These are phyloP conservation scores for Aplidium turbinatum DNA, from an alignment of 23 tunicate genomes.

Conservation along the genomic window DNA sequence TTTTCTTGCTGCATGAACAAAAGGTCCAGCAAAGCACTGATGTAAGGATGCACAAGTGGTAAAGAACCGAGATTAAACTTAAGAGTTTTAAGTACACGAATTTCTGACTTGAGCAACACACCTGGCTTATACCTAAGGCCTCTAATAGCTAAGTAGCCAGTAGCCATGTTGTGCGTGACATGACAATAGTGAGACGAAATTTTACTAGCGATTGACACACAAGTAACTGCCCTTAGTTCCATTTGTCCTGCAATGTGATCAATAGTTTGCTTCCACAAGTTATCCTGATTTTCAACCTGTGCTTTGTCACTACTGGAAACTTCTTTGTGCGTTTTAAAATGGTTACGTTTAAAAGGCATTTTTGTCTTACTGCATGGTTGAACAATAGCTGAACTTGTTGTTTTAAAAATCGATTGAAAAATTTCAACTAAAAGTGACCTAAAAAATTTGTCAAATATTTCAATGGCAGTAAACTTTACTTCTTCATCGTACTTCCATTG, in stretches of 20 bases:
- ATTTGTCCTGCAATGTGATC: conserved; percentile 46
- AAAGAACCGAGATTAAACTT: conserved; percentile 26
- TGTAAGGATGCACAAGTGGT: conserved; percentile 22
- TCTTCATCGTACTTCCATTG: conserved; percentile 44
- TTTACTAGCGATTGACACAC: conserved; percentile 53
- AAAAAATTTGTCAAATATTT: conserved; percentile 36
- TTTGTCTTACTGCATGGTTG: not conserved
- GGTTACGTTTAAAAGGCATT: not conserved
- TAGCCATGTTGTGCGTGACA: conserved; percentile 29
- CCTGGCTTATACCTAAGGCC: conserved; percentile 27
- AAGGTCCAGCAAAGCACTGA: conserved; percentile 22
- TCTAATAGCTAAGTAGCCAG: conserved; percentile 5
- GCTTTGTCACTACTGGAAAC: not conserved
- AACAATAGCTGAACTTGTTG: not conserved
- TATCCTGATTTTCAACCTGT: not conserved
- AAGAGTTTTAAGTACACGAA: conserved; percentile 51
- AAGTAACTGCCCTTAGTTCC: conserved; percentile 50
- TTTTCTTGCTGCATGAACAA: not conserved
- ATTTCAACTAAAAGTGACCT: not conserved
- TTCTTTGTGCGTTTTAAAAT: not conserved
- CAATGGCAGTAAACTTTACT: conserved; percentile 40
- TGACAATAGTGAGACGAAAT: conserved; percentile 6
- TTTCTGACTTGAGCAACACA: conserved; percentile 47
- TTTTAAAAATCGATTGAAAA: conserved; percentile 4
- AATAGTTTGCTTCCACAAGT: conserved; percentile 52